These are phyloP conservation scores for Drosophila fungiperda DNA, from an alignment of 2,888 invertebrate genomes.

Conservation along the genomic window DNA sequence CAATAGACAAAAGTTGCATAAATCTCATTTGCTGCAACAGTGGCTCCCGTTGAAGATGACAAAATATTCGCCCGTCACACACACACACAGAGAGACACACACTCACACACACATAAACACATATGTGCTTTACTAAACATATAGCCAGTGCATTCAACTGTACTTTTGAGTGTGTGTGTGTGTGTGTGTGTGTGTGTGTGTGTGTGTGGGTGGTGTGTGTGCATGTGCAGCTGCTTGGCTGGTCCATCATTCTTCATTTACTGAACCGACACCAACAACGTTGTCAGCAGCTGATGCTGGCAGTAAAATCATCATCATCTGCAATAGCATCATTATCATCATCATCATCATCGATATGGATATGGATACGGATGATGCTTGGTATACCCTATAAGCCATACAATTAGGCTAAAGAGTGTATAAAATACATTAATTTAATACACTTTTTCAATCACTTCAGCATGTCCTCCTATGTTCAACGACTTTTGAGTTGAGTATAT, in stretches of 20 bases:
- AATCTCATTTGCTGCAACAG: conserved; percentile 65
- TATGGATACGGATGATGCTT: conserved; percentile 58
- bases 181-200: conserved; percentile 10
- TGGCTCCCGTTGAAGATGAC: conserved; percentile 67
- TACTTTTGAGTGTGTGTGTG: conserved; percentile 16
- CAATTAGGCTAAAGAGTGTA: not conserved
- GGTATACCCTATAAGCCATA: not conserved
- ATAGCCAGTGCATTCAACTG: conserved; percentile 37
- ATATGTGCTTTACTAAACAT: not conserved
- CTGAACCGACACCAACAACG: conserved; percentile 70
- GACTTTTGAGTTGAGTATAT: not conserved
- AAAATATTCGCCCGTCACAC: conserved; percentile 57
- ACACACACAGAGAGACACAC: too few relatives aligned
- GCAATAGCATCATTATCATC: conserved; percentile 26
- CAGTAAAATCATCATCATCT: conserved; percentile 37
- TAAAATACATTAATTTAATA: not conserved
- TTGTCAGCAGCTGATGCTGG: conserved; percentile 71
- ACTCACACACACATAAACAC: not conserved
- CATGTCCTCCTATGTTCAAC: not conserved
- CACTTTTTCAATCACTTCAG: not conserved
- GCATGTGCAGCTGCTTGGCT: conserved; percentile 34
- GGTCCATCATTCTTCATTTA: conserved; percentile 80
- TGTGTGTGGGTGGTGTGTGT: conserved; percentile 19
- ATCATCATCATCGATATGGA: conserved; percentile 48
- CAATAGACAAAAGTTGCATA: conserved; percentile 58